Evolutionary conservation across 2,797 vertebrate genomes (phyloP), one percentile per base, ranked within the genome.

Genomic region (Falco biarmicus): DNA sequence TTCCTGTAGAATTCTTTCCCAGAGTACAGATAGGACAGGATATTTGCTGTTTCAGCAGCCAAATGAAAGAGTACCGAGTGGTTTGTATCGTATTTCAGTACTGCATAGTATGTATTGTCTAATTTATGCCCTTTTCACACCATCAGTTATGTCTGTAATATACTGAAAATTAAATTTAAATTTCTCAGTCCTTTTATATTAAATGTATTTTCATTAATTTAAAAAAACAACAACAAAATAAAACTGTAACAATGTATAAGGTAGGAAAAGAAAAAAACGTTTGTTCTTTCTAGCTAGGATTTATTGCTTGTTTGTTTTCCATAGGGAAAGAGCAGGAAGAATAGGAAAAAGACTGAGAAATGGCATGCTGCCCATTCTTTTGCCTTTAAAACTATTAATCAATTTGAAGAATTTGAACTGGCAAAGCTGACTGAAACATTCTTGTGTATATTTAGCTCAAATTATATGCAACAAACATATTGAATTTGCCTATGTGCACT

Each of bases 151-250:
- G 80, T 82, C 70, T 86, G 51, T 96, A 94, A 61, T 74, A 57
- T 51, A 93, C 95, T 89, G 94, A 96, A 96, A 96, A 93, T 81
- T 8, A 93, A 85, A 92, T 83, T 29, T 51, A 84, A 94, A 91
- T 97, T 96, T 75, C 48, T 31, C 13, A 74, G 34, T 73, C 56
- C 39, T 87, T 87, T 71, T 70, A 25, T 68, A 86, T 75, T 86
- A 89, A 85, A 87, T 78, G 47, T 84, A 84, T 95, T 77, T 88
- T 53, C 51, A 84, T 85, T 89, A 64, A 74, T 68, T 73, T 24
- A 84, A 25, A 60, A 82, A 80, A 84, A 34, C 56, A 93, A 84
- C n/a, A 94, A 47, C 57, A 61, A 91, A 95, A 74, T 77, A 79
- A 81, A 93, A 29, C 43, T 85, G 41, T 87, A 96, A 63, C 66